phyloP scores from a whole-genome alignment of 1,140 invertebrate species.

The Macrotrachela quadricornifera region DNA sequence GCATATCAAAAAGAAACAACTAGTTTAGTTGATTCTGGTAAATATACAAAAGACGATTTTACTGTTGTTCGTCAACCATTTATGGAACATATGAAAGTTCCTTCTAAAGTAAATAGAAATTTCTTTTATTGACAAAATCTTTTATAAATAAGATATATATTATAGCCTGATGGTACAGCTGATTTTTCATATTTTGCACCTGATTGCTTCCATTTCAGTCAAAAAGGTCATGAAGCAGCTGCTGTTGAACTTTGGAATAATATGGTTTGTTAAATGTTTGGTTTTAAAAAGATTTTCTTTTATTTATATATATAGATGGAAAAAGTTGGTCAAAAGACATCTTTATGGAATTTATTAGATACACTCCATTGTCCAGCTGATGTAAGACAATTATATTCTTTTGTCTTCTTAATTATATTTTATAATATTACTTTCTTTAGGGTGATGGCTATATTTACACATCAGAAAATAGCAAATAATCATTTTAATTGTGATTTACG shows the following conservation, averaged over 20 bases:
- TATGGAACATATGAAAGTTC: background rate
- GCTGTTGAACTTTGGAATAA: constrained; percentile 7
- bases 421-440: no score
- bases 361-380: background rate
- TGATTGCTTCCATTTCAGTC: constrained; percentile 7
- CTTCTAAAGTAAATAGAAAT: background rate
- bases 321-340: constrained; percentile 4
- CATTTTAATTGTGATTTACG: no score
- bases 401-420: no score
- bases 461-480: no score
- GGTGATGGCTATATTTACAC: no score
- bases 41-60: constrained; percentile 40
- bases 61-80: constrained; percentile 39
- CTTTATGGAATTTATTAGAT: background rate
- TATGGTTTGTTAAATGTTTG: background rate
- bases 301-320: no score
- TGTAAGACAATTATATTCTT: no score
- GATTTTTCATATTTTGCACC: constrained; percentile 9
- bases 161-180: background rate
- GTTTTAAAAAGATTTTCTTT: no score
- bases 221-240: constrained; percentile 3
- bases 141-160: no score
- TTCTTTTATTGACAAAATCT: background rate
- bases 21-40: constrained; percentile 19
- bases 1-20: constrained; percentile 14